Conservation (phyloP, 2,797 vertebrate genomes). For the Apogon hyalosoma region DNA sequence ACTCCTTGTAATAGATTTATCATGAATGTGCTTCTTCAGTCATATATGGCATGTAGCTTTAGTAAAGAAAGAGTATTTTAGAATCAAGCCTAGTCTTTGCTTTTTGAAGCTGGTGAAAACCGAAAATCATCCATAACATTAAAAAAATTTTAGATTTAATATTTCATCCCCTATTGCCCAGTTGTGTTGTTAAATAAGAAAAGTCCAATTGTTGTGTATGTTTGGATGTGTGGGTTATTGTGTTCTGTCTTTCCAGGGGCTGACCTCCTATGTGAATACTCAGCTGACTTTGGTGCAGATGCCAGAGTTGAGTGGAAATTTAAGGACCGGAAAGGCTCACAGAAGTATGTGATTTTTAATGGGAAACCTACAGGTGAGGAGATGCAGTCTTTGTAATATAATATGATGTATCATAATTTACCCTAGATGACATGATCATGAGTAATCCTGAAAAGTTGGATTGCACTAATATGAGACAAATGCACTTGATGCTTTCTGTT, state of each 20-base stretch:
- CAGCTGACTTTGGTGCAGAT: slow-evolving; percentile 56
- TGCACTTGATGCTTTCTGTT: slow-evolving; percentile 2
- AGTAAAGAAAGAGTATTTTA: too few species aligned
- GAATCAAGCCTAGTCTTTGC: too few species aligned
- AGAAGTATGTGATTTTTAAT: slow-evolving; percentile 78
- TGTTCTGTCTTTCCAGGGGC: slow-evolving; percentile 67
- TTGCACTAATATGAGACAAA: not conserved
- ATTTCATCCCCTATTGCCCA: too few species aligned
- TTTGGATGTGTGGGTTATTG: not conserved
- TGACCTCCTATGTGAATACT: slow-evolving; percentile 80
- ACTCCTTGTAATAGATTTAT: too few species aligned
- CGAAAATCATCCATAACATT: too few species aligned
- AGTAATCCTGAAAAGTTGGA: not conserved
- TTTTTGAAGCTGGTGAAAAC: too few species aligned
- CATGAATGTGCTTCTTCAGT: too few species aligned
- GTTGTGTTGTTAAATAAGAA: too few species aligned
- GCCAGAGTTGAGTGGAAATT: slow-evolving; percentile 92
- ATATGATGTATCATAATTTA: too few species aligned
- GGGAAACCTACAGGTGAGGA: slow-evolving; percentile 80
- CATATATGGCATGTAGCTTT: too few species aligned
- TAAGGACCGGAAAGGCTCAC: slow-evolving; percentile 63
- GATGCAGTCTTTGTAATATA: not conserved
- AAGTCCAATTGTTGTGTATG: too few species aligned
- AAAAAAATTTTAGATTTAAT: too few species aligned
- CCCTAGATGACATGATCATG: not conserved